Conservation (phyloP, 2,797 vertebrate genomes). For the Ficedula albicollis region DNA sequence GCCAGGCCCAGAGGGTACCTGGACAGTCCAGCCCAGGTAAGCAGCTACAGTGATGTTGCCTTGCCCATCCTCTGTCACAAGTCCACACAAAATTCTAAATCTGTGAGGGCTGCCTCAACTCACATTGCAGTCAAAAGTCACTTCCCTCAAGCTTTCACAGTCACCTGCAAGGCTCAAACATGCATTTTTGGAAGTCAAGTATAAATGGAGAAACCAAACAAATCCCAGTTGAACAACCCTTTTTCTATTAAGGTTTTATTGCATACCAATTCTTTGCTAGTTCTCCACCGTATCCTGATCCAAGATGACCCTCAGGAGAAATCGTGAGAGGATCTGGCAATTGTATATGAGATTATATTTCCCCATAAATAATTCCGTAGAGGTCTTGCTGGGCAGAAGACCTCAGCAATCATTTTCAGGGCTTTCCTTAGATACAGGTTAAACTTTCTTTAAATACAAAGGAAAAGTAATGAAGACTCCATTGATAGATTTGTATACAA, state of each 20-base stretch:
- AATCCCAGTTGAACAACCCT: not conserved
- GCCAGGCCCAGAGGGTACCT: not conserved
- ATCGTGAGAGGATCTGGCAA: not conserved
- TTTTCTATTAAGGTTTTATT: not conserved
- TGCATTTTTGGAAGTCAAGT: not conserved
- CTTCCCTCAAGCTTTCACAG: not conserved
- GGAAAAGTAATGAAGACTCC: not conserved
- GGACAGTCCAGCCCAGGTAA: not conserved
- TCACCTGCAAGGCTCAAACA: not conserved
- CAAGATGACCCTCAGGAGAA: not conserved
- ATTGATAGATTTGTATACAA: not conserved
- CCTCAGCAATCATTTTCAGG: not conserved
- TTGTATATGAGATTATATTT: not conserved
- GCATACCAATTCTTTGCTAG: not conserved
- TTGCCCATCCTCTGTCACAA: not conserved
- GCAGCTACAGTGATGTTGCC: fast-evolving
- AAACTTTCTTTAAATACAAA: not conserved
- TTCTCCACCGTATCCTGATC: not conserved
- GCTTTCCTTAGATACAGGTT: not conserved
- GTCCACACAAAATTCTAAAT: not conserved
- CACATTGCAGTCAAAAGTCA: not conserved
- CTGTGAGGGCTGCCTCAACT: not conserved
- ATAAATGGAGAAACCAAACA: not conserved
- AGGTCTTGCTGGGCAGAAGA: not conserved
- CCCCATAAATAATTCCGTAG: not conserved